phyloP scores from a whole-genome alignment of 2,797 vertebrate genomes.

The Ptychobarbus kaznakovi region DNA sequence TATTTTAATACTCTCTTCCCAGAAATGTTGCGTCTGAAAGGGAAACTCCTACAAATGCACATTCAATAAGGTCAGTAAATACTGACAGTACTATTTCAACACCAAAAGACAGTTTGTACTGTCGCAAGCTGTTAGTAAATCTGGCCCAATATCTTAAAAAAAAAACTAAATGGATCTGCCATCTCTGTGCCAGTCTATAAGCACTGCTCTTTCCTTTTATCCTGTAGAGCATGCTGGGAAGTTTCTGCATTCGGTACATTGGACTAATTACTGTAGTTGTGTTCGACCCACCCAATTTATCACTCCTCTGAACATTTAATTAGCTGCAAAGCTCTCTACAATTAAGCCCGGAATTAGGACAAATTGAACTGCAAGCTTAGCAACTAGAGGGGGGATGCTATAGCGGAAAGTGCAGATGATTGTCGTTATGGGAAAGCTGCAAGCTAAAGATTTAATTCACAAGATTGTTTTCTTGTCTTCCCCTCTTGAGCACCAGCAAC shows the following conservation, averaged over 20 bases:
- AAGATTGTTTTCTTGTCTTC: constrained; percentile 21
- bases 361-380: constrained; percentile 81
- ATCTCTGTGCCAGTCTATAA: neutral
- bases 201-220: neutral
- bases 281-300: constrained; percentile 85
- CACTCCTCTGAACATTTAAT: constrained; percentile 88
- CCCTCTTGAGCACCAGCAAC: neutral
- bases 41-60: too few species aligned
- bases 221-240: constrained; percentile 51
- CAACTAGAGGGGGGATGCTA: constrained; percentile 73
- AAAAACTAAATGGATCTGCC: neutral
- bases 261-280: constrained; percentile 81
- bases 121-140: too few species aligned
- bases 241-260: constrained; percentile 59
- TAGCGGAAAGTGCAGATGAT: constrained; percentile 53
- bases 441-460: constrained; percentile 65
- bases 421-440: constrained; percentile 44
- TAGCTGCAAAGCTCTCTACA: constrained; percentile 82
- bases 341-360: constrained; percentile 84
- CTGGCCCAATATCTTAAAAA: neutral
- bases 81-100: too few species aligned
- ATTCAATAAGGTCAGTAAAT: too few species aligned
- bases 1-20: too few species aligned
- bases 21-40: too few species aligned
- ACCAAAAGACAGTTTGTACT: too few species aligned